phyloP scores from a whole-genome alignment of 2,797 vertebrate species.

The Aeoliscus strigatus region DNA sequence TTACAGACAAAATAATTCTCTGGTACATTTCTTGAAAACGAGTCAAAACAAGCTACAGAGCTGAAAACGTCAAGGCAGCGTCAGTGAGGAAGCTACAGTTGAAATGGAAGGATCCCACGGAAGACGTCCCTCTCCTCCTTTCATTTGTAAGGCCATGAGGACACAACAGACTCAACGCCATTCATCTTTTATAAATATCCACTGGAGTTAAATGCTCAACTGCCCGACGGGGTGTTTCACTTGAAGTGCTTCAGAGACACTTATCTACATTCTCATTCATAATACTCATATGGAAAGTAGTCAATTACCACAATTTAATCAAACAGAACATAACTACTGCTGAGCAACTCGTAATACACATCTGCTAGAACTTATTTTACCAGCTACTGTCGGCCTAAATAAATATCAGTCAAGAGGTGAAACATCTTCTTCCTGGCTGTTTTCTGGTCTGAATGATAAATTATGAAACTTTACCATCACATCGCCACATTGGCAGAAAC shows the following conservation, averaged over 20 bases:
- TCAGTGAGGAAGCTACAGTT: constrained; percentile 30
- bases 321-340: constrained; percentile 56
- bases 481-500: constrained; percentile 32
- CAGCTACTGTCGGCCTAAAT: constrained; percentile 62
- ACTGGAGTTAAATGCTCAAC: constrained; percentile 45
- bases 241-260: constrained; percentile 81
- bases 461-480: constrained; percentile 41
- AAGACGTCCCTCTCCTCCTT: constrained; percentile 23
- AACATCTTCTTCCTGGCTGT: constrained; percentile 39
- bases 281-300: constrained; percentile 71
- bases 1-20: constrained; percentile 45
- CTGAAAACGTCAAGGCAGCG: constrained; percentile 20
- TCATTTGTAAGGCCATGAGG: constrained; percentile 22
- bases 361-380: constrained; percentile 44
- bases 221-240: constrained; percentile 52
- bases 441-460: constrained; percentile 39
- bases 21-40: constrained; percentile 39
- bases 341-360: constrained; percentile 54
- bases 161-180: constrained; percentile 38
- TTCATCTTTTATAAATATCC: constrained; percentile 57
- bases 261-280: constrained; percentile 76
- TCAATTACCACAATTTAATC: constrained; percentile 50
- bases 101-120: constrained; percentile 20
- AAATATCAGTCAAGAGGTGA: constrained; percentile 66
- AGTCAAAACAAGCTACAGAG: constrained; percentile 44